Evolutionary conservation across 2,888 invertebrate species (phyloP).

Genomic region (Polyommatus icarus): DNA sequence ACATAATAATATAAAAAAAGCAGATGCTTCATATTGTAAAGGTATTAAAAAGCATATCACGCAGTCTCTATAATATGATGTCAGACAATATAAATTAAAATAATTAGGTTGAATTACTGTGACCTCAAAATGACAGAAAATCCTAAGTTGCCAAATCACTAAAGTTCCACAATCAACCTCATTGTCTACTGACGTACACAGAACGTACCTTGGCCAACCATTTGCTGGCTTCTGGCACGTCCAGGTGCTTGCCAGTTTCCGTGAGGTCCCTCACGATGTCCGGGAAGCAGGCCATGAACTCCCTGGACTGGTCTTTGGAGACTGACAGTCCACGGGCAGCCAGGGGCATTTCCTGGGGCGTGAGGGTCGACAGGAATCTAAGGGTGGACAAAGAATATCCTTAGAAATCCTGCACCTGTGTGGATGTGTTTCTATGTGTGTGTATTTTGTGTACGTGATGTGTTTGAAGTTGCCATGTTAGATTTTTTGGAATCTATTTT

Average conservation of each 20-base stretch:
- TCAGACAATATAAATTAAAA: neutral
- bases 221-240: slow-evolving; percentile 89
- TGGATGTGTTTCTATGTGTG: neutral
- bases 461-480: neutral
- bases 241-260: slow-evolving; percentile 86
- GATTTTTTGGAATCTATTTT: neutral
- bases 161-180: slow-evolving; percentile 43
- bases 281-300: slow-evolving; percentile 94
- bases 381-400: slow-evolving; percentile 48
- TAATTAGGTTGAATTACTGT: neutral
- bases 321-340: slow-evolving; percentile 83
- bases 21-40: neutral
- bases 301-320: slow-evolving; percentile 90
- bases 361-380: slow-evolving; percentile 82
- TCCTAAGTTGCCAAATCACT: neutral
- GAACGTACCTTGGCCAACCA: slow-evolving; percentile 88
- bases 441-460: neutral
- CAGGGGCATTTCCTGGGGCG: slow-evolving; percentile 81
- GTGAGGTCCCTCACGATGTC: slow-evolving; percentile 92
- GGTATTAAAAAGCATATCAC: neutral
- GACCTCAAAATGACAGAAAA: neutral
- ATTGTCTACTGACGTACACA: slow-evolving; percentile 53
- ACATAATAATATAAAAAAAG: neutral
- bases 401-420: slow-evolving; percentile 30
- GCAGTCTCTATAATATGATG: neutral